Evolutionary conservation across 1,140 invertebrate genomes (phyloP).

Genomic region (Eriosoma lanigerum): DNA sequence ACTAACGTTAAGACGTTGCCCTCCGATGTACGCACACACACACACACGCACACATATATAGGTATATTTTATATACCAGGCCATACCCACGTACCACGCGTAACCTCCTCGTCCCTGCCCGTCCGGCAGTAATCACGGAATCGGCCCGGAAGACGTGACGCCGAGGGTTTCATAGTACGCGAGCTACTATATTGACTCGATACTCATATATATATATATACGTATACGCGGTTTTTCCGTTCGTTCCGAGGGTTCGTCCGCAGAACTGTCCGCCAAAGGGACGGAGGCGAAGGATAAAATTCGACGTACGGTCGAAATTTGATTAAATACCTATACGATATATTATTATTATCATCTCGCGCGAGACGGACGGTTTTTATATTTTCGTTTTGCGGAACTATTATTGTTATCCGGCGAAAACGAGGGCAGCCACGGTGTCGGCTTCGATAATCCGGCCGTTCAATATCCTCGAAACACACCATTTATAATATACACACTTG

Average conservation of each 20-base stretch:
- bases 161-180: conserved; percentile 3
- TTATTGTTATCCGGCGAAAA: conserved; percentile 15
- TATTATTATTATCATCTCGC: too few species aligned
- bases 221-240: conserved; percentile 26
- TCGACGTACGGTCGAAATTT: conserved; percentile 13
- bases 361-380: conserved; percentile 35
- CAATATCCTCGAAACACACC: conserved; percentile 28
- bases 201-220: neutral
- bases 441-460: conserved; percentile 13
- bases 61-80: too few species aligned
- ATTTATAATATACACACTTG: too few species aligned
- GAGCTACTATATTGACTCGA: conserved; percentile 37
- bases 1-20: conserved; percentile 51
- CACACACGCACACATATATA: too few species aligned
- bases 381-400: neutral
- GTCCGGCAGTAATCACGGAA: conserved; percentile 38
- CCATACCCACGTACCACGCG: neutral
- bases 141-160: conserved; percentile 5
- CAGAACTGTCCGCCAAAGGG: neutral
- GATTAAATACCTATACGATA: conserved; percentile 21
- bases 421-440: neutral
- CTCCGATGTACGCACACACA: neutral
- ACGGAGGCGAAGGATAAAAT: conserved; percentile 19
- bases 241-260: neutral
- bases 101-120: neutral